phyloP scores from a whole-genome alignment of 2,113 vertebrate genomes.

The Dissostichus mawsoni region DNA sequence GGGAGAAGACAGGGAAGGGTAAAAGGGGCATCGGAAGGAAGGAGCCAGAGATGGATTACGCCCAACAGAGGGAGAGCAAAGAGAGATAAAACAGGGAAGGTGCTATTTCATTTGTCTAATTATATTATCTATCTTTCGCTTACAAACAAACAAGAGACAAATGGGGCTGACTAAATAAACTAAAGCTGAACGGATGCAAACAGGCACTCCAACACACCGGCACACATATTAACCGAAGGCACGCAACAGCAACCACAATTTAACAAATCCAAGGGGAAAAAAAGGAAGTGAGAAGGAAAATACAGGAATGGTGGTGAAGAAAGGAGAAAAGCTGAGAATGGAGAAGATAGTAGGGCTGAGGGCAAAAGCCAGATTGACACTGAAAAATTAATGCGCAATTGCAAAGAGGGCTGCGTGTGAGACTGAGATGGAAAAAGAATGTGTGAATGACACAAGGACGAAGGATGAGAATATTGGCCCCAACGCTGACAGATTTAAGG shows the following conservation, averaged over 20 bases:
- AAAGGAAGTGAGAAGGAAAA: slow-evolving; percentile 29
- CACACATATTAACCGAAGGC: slow-evolving; percentile 62
- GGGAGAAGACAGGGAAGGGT: slow-evolving; percentile 64
- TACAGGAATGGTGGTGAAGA: slow-evolving; percentile 49
- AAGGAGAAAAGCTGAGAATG: slow-evolving; percentile 64
- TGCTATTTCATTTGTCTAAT: slow-evolving; percentile 82
- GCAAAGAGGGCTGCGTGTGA: slow-evolving; percentile 61
- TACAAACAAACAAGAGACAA: slow-evolving; percentile 80
- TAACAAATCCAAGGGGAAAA: slow-evolving; percentile 20
- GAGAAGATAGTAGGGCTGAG: slow-evolving; percentile 68
- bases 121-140: slow-evolving; percentile 78
- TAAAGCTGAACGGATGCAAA: slow-evolving; percentile 44
- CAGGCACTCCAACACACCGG: slow-evolving; percentile 30
- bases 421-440: slow-evolving; percentile 55
- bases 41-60: slow-evolving; percentile 72
- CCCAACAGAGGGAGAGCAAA: slow-evolving; percentile 62
- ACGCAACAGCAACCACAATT: slow-evolving; percentile 7
- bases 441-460: slow-evolving; percentile 71
- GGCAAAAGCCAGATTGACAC: slow-evolving; percentile 82
- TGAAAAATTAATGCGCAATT: slow-evolving; percentile 86
- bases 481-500: slow-evolving; percentile 77
- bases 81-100: slow-evolving; percentile 71
- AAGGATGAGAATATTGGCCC: slow-evolving; percentile 64
- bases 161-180: slow-evolving; percentile 65
- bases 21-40: slow-evolving; percentile 59